Percentiles rank a stretch among this genome's conserved stretches.
phyloP scores from a whole-genome alignment of 1,140 invertebrate genomes.

The Heliconius nattereri region DNA sequence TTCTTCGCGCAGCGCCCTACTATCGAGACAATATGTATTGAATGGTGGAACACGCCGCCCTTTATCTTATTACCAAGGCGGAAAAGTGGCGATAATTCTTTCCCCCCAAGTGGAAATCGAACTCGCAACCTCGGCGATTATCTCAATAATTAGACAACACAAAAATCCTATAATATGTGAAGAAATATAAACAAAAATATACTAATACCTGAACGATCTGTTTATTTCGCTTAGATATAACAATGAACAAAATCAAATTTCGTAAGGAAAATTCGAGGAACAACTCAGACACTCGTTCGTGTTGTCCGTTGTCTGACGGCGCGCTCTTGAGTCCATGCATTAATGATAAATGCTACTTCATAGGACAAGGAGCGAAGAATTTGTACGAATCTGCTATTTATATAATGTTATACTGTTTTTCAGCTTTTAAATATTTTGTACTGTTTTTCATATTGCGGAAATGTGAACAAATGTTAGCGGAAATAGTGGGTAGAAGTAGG shows the following conservation, averaged over 20 bases:
- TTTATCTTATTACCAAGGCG: too few relatives aligned
- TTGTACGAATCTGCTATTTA: slow-evolving; percentile 1
- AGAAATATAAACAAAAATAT: neutral
- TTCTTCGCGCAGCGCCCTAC: too few relatives aligned
- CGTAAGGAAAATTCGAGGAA: slow-evolving; percentile 20
- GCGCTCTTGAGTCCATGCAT: slow-evolving; percentile 27
- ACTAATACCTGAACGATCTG: neutral
- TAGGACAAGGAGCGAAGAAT: slow-evolving; percentile 18
- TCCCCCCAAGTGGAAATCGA: too few relatives aligned
- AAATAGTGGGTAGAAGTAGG: too few relatives aligned
- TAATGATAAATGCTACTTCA: slow-evolving; percentile 28
- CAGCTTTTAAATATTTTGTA: neutral
- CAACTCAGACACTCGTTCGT: slow-evolving; percentile 23
- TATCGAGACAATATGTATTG: too few relatives aligned
- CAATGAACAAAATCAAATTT: slow-evolving; percentile 22
- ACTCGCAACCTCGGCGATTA: too few relatives aligned
- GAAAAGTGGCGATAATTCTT: too few relatives aligned
- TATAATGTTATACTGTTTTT: neutral
- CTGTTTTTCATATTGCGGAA: neutral
- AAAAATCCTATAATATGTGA: neutral
- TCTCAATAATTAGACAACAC: neutral
- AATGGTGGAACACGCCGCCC: too few relatives aligned
- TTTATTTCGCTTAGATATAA: neutral
- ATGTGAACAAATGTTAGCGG: too few relatives aligned
- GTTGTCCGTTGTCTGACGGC: slow-evolving; percentile 19